Conservation (phyloP, 2,888 invertebrate genomes). For the Biston stratarius region DNA sequence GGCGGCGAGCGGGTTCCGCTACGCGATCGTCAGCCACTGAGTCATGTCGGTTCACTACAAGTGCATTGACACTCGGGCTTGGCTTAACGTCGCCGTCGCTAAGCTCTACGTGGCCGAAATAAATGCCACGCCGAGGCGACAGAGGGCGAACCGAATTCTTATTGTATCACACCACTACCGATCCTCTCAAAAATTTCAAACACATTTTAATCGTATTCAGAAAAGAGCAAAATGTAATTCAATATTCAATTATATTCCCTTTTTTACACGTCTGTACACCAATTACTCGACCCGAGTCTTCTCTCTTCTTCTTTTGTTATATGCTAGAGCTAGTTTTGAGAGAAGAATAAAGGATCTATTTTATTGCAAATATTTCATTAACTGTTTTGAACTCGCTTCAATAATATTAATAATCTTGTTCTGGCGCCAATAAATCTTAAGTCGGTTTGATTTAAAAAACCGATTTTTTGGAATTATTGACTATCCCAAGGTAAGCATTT, state of each 20-base stretch:
- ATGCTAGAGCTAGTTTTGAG: no score
- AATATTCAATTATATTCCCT: no score
- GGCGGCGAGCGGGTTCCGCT: conserved; percentile 54
- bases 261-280: no score
- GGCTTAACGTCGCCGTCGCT: conserved; percentile 41
- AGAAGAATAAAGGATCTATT: no score
- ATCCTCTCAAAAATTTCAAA: background rate
- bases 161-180: background rate
- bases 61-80: conserved; percentile 66
- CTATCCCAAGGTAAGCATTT: background rate
- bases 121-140: conserved; percentile 41
- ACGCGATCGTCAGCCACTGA: conserved; percentile 57
- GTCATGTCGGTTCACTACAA: conserved; percentile 58
- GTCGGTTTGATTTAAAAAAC: no score
- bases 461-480: background rate
- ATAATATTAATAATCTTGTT: no score
- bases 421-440: no score
- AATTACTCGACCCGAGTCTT: no score
- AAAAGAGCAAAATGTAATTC: background rate
- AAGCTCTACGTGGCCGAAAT: conserved; percentile 49
- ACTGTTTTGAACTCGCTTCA: no score
- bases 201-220: background rate
- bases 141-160: conserved; percentile 9
- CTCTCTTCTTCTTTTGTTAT: no score
- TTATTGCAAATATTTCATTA: no score